Conservation (phyloP, 37 sponge, comb jelly and placozoan genomes). For the Beroe ovata region DNA sequence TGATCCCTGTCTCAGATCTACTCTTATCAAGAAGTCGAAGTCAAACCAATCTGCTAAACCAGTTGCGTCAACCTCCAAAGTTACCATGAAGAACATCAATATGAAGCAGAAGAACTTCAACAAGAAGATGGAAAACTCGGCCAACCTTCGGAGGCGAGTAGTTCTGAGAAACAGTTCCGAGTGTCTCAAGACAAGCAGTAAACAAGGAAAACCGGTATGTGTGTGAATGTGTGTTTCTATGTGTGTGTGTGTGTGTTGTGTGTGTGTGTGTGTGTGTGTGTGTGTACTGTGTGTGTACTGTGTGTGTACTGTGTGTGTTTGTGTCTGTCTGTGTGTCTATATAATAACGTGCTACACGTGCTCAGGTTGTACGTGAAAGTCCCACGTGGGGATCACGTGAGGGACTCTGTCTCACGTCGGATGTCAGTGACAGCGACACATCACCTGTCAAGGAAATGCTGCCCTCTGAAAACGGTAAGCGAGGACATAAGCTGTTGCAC, state of each 20-base stretch:
- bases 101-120: conserved; percentile 25
- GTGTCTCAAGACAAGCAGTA: neutral
- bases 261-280: too few relatives aligned
- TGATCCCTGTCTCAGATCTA: neutral
- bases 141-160: neutral
- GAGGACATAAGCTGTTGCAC: too few relatives aligned
- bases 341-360: too few relatives aligned
- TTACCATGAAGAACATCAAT: neutral
- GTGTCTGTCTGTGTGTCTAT: too few relatives aligned
- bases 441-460: neutral
- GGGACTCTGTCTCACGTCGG: neutral
- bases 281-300: too few relatives aligned
- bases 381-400: neutral
- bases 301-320: too few relatives aligned
- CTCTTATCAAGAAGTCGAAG: conserved; percentile 64
- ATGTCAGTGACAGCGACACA: conserved; percentile 26
- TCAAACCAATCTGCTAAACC: neutral
- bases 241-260: too few relatives aligned
- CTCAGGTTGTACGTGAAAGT: too few relatives aligned
- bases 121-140: conserved; percentile 45
- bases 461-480: neutral
- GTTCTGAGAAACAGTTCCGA: conserved; percentile 51
- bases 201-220: neutral
- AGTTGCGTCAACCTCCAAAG: neutral
- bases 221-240: neutral